A percentile compares a stretch with the other conserved stretches of the same genome.
These are phyloP conservation scores for Choristoneura fumiferana DNA, from an alignment of 1,140 invertebrate genomes.

Conservation along the genomic window DNA sequence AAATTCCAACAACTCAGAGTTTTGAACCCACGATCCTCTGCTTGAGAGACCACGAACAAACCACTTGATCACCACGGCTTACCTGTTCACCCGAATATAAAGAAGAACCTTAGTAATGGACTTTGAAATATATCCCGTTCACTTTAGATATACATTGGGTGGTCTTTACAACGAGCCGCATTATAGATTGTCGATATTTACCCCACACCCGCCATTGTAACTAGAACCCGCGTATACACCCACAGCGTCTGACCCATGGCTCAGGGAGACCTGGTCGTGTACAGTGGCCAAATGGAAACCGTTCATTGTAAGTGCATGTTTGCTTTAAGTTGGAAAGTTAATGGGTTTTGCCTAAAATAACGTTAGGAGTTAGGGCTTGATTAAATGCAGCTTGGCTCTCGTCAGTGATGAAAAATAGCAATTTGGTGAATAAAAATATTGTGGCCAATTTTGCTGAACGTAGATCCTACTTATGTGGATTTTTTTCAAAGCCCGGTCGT, in stretches of 20 bases:
- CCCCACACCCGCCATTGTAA: neutral
- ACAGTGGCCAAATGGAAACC: conserved; percentile 3
- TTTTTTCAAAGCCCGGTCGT: no score
- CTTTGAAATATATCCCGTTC: conserved; percentile 4
- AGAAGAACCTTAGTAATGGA: neutral
- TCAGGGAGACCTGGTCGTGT: neutral
- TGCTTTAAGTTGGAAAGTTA: conserved; percentile 8
- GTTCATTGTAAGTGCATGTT: conserved; percentile 12
- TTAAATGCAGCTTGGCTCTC: no score
- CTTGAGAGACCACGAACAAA: no score
- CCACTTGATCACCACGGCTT: no score
- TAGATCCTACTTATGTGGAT: no score
- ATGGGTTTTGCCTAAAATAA: conserved; percentile 16
- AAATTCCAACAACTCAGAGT: no score
- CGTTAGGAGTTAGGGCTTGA: neutral
- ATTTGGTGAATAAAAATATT: no score
- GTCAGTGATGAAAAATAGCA: no score
- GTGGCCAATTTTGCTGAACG: no score
- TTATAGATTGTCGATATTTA: conserved; percentile 14
- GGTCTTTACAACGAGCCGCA: conserved; percentile 3
- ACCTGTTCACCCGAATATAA: neutral
- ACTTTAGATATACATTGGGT: neutral
- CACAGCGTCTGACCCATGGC: no score
- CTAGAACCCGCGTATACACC: neutral
- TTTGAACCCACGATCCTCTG: no score